A percentile compares a stretch with the other conserved stretches of the same genome.
phyloP scores from a whole-genome alignment of 2,888 invertebrate genomes.

The Phaonia tiefii region DNA sequence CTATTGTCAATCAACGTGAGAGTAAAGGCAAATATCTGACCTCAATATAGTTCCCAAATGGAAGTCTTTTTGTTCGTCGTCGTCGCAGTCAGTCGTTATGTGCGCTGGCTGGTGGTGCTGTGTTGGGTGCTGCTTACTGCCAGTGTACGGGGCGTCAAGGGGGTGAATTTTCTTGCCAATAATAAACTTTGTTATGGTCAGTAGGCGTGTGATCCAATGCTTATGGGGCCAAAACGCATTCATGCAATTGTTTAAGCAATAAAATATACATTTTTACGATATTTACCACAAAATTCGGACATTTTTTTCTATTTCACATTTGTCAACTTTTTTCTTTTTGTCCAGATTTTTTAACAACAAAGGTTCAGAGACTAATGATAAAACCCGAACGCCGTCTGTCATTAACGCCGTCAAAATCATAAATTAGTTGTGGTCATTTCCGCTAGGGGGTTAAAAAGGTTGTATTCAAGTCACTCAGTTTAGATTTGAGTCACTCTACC shows the following conservation, averaged over 20 bases:
- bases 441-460: no score
- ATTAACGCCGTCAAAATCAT: no score
- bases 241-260: constrained; percentile 19
- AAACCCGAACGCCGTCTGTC: not conserved
- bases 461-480: no score
- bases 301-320: constrained; percentile 65
- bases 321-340: constrained; percentile 60
- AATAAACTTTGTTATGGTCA: constrained; percentile 33
- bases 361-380: constrained; percentile 46
- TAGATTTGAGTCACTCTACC: no score
- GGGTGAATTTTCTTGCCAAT: constrained; percentile 49
- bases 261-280: constrained; percentile 46
- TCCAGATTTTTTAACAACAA: constrained; percentile 57
- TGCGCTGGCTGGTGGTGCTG: not conserved
- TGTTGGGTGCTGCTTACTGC: not conserved
- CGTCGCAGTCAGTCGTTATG: constrained; percentile 18
- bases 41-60: constrained; percentile 61
- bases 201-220: constrained; percentile 30
- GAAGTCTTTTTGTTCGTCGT: constrained; percentile 48
- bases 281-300: constrained; percentile 66
- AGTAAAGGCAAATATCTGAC: constrained; percentile 57
- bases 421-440: no score
- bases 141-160: constrained; percentile 28
- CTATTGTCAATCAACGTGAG: constrained; percentile 14
- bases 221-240: not conserved